Evolutionary conservation across 2,113 vertebrate species (phyloP).

Genomic region (Chionis minor): DNA sequence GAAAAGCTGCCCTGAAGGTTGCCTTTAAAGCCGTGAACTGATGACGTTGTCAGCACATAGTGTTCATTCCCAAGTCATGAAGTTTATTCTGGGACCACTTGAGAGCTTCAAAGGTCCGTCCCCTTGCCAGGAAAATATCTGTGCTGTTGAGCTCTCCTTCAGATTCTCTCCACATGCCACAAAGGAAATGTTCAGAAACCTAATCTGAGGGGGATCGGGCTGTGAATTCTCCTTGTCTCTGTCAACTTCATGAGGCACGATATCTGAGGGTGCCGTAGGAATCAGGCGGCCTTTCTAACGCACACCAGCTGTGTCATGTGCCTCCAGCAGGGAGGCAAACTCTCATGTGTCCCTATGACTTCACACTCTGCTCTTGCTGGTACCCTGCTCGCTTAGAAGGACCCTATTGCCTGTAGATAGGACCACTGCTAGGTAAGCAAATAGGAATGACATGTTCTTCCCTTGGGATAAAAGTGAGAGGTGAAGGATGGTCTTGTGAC

Average conservation of each 20-base stretch:
- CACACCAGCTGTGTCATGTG: neutral
- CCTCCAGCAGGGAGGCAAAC: neutral
- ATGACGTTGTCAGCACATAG: constrained; percentile 53
- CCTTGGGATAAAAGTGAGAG: neutral
- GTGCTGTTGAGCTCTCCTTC: constrained; percentile 38
- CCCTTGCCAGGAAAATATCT: constrained; percentile 61
- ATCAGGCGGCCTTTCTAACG: neutral
- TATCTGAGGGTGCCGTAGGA: neutral
- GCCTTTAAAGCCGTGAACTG: constrained; percentile 2
- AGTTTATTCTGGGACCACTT: constrained; percentile 63
- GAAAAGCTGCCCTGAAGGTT: constrained; percentile 4
- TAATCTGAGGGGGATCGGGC: constrained; percentile 16
- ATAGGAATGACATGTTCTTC: neutral
- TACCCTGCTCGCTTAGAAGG: neutral
- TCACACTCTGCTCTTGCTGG: neutral
- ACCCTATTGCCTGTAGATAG: neutral
- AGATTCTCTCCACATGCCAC: constrained; percentile 52
- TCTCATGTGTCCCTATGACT: neutral
- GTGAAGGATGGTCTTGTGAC: constrained; percentile 18
- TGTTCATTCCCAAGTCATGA: constrained; percentile 59
- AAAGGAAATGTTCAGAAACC: constrained; percentile 49
- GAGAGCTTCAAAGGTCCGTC: constrained; percentile 38
- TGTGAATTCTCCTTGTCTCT: constrained; percentile 31
- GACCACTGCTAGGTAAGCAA: neutral
- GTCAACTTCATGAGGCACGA: neutral